Evolutionary conservation across 2,888 invertebrate genomes (phyloP), one percentile per base, ranked within the genome.

Genomic region (Seira sanloemensis): DNA sequence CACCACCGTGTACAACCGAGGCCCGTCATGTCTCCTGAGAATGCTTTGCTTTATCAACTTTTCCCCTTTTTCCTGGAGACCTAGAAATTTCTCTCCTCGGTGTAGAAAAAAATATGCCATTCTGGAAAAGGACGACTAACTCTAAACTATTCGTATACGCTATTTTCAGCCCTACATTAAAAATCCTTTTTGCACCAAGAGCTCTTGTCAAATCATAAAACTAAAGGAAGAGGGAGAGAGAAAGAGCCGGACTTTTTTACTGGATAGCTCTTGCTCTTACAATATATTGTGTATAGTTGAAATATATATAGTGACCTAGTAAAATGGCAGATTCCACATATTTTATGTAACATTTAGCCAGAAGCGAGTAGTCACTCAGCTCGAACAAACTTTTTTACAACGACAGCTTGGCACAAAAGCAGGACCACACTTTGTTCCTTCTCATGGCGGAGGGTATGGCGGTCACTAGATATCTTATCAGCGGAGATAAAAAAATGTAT

Each of bases 291-390:
- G 26, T 50, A 46, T 68, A 68, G 69, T 69, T 77, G 58, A 71
- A 69, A 68, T 69, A 78, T n/a, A n/a, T n/a, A n/a, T n/a, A n/a
- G 78, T 78, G 78, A 78, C 69, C 69, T 58, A 73, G 73, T 73
- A 58, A 75, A 78, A 78, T 65, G 71, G 71, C 78, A 71, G 78
- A 78, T 78, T 69, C 78, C 78, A 78, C 78, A 78, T 78, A 78
- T 78, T 78, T 78, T 71, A 78, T 78, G 78, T 71, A 78, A 71
- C 78, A 62, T 71, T 78, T 78, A 65, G 78, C 78, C 71, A 0
- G 26, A 23, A 78, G 78, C 78, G n/a, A n/a, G n/a, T 2, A 78
- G 77, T 77, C 69, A 77, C 24, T 68, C 62, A 68, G 62, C n/a
- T 23, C n/a, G n/a, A n/a, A n/a, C n/a, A 50, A 71, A 71, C 50